phyloP scores from a whole-genome alignment of 2,888 invertebrate genomes.

The Carpatolechia fugitivella region DNA sequence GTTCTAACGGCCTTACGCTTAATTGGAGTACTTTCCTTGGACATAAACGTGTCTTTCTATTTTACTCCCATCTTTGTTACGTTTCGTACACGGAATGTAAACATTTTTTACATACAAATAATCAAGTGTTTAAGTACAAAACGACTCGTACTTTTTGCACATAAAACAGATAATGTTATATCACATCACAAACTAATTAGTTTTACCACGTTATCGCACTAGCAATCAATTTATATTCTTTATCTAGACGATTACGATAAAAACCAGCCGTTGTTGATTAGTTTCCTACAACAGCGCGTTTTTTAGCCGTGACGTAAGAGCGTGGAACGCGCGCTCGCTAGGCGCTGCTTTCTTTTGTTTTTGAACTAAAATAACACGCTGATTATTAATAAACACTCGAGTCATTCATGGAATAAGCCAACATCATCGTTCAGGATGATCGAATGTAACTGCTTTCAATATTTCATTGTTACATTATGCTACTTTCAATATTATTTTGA shows the following conservation, averaged over 20 bases:
- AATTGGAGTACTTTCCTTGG: conserved; percentile 3
- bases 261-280: background rate
- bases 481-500: too few species aligned
- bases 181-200: conserved; percentile 3
- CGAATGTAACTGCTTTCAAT: too few species aligned
- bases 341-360: conserved; percentile 3
- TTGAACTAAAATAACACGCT: conserved; percentile 2
- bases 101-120: too few species aligned
- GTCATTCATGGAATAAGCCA: background rate
- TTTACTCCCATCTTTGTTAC: too few species aligned
- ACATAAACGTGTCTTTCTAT: too few species aligned
- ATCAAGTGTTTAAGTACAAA: background rate
- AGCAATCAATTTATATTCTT: conserved; percentile 9
- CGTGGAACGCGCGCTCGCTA: background rate
- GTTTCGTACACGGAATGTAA: too few species aligned
- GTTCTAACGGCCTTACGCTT: too few species aligned
- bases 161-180: background rate
- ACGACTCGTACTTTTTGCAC: background rate
- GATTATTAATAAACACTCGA: background rate
- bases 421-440: too few species aligned
- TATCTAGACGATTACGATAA: conserved; percentile 16
- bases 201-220: conserved; percentile 14
- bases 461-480: too few species aligned
- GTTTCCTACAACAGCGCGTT: conserved; percentile 3
- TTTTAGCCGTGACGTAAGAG: conserved; percentile 1